phyloP scores from a whole-genome alignment of 2,113 vertebrate genomes.

The Martes martes region DNA sequence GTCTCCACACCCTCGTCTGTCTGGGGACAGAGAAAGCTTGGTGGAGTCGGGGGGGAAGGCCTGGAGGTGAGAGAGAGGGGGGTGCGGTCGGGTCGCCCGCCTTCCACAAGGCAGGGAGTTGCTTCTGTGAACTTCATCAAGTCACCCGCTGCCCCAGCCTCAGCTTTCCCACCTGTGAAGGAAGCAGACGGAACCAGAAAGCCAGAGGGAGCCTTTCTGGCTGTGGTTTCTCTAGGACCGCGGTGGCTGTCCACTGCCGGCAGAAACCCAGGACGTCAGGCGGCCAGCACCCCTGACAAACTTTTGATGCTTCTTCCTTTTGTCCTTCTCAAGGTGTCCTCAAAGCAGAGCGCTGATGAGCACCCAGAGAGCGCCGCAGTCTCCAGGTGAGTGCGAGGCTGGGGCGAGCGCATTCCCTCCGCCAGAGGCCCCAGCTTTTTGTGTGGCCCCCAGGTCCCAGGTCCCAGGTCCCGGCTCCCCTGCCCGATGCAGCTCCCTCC shows the following conservation, averaged over 20 bases:
- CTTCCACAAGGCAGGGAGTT: background rate
- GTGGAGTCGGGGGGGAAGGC: background rate
- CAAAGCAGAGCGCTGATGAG: background rate
- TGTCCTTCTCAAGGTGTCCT: constrained; percentile 70
- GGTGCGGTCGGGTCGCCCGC: too few relatives aligned
- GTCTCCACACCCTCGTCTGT: background rate
- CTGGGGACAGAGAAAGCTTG: background rate
- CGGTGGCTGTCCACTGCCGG: background rate
- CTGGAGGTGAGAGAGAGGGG: background rate
- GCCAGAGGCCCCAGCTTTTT: background rate
- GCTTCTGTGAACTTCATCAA: background rate
- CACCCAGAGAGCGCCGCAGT: constrained; percentile 14
- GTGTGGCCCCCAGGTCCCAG: rapidly evolving
- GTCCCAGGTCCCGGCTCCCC: background rate
- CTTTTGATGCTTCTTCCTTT: background rate
- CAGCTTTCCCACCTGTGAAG: background rate
- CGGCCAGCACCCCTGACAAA: rapidly evolving
- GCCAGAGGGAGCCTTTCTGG: background rate
- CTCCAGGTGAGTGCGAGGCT: constrained; percentile 76
- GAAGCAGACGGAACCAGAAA: background rate
- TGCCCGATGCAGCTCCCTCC: background rate
- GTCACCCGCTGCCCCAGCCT: background rate
- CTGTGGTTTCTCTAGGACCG: background rate
- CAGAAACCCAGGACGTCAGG: background rate
- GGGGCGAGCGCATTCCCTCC: rapidly evolving